Percentiles rank a stretch among this genome's conserved stretches.
These are phyloP conservation scores for Heteromormyrus szaboi DNA, from an alignment of 2,797 vertebrate species.

Conservation along the genomic window DNA sequence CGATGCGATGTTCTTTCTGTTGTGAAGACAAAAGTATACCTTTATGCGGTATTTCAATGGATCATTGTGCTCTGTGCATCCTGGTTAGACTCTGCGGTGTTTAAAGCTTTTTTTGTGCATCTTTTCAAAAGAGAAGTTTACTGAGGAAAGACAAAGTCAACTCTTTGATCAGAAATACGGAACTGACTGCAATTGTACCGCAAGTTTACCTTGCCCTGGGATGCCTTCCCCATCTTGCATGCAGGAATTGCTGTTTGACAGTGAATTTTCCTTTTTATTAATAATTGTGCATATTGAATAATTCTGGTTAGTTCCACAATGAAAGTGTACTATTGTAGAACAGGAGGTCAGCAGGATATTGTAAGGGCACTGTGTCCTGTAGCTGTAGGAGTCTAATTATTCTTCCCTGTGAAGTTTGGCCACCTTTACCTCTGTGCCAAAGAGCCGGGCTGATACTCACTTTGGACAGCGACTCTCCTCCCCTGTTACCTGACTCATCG, in stretches of 20 bases:
- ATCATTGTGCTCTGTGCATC: not conserved
- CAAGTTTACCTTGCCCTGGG: not conserved
- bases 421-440: conserved; percentile 4
- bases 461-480: not conserved
- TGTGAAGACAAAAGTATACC: not conserved
- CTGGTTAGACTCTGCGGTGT: not conserved
- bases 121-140: not conserved
- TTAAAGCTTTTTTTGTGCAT: not conserved
- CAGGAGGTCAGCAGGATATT: not conserved
- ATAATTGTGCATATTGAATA: not conserved
- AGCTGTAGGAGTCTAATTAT: conserved; percentile 1
- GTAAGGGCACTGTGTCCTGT: not conserved
- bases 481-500: not conserved
- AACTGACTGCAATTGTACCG: not conserved
- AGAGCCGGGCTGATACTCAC: not conserved
- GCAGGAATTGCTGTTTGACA: not conserved
- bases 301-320: not conserved
- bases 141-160: not conserved
- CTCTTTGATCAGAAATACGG: not conserved
- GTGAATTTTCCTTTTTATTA: not conserved
- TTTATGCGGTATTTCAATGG: not conserved
- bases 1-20: not conserved
- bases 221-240: not conserved
- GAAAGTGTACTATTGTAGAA: not conserved
- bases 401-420: not conserved